A percentile compares a stretch with the other conserved stretches of the same genome.
phyloP scores from a whole-genome alignment of 2,888 invertebrate species.

The Choreutis nemorana region DNA sequence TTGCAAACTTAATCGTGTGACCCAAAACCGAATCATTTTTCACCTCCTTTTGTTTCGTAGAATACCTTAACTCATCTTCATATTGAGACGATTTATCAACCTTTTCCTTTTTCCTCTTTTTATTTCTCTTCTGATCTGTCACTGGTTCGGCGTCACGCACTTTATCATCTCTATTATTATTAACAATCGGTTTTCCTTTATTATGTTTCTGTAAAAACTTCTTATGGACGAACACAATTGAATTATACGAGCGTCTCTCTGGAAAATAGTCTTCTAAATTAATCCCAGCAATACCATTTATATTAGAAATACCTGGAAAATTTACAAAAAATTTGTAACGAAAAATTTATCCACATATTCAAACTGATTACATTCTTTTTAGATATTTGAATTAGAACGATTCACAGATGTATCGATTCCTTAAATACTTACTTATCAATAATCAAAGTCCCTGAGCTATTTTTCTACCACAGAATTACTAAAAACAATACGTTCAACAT shows the following conservation, averaged over 20 bases:
- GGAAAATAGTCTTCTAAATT: constrained; percentile 38
- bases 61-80: too few relatives aligned
- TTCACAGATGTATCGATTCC: too few relatives aligned
- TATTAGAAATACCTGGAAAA: not conserved
- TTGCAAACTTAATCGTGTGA: constrained; percentile 42
- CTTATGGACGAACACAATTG: constrained; percentile 43
- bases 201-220: constrained; percentile 19
- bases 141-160: constrained; percentile 5
- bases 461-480: too few relatives aligned
- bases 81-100: too few relatives aligned
- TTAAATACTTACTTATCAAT: too few relatives aligned
- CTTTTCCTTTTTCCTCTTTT: constrained; percentile 4
- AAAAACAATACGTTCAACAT: too few relatives aligned
- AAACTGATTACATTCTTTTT: too few relatives aligned
- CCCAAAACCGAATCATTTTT: constrained; percentile 29
- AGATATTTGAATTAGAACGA: too few relatives aligned
- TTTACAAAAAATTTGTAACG: too few relatives aligned
- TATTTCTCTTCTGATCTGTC: constrained; percentile 11
- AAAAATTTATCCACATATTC: too few relatives aligned
- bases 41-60: too few relatives aligned
- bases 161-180: constrained; percentile 11
- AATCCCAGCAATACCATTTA: constrained; percentile 30
- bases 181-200: constrained; percentile 3
- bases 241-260: constrained; percentile 30
- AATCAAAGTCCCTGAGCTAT: too few relatives aligned